Percentiles rank a stretch among this genome's conserved stretches.
phyloP scores from a whole-genome alignment of 2,888 invertebrate genomes.

The Seira musarum region DNA sequence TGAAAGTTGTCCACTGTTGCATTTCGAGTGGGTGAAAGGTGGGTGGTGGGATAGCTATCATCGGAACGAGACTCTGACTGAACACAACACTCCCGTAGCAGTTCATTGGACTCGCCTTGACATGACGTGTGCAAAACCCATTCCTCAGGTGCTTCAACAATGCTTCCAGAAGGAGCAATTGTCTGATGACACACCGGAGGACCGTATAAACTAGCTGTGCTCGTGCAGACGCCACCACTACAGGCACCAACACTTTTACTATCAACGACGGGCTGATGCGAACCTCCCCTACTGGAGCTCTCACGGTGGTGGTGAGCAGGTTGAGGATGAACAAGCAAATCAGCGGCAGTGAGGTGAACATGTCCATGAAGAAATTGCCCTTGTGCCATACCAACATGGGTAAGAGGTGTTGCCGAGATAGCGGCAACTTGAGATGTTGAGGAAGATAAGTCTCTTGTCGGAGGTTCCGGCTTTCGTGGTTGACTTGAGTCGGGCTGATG shows the following conservation, averaged over 20 bases:
- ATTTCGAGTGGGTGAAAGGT: conserved; percentile 33
- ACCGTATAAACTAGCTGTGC: conserved; percentile 37
- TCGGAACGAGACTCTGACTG: conserved; percentile 65
- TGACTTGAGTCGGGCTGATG: neutral
- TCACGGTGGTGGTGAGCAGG: conserved; percentile 24
- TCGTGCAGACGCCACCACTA: conserved; percentile 22
- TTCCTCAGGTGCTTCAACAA: conserved; percentile 64
- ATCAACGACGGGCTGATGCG: conserved; percentile 1
- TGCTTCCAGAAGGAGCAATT: conserved; percentile 28
- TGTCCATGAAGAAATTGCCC: conserved; percentile 50
- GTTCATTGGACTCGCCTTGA: conserved; percentile 67
- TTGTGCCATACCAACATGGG: conserved; percentile 57
- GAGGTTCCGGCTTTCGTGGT: conserved; percentile 47
- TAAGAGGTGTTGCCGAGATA: conserved; percentile 56
- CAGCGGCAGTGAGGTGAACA: conserved; percentile 52
- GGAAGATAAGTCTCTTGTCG: conserved; percentile 51
- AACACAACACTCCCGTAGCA: conserved; percentile 68
- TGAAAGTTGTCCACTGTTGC: conserved; percentile 35
- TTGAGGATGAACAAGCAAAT: conserved; percentile 52
- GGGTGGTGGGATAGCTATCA: conserved; percentile 53
- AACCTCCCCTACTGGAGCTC: conserved; percentile 21
- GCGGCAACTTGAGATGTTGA: conserved; percentile 39
- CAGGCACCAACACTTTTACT: conserved; percentile 36
- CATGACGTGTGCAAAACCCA: conserved; percentile 69
- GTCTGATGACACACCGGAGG: conserved; percentile 23